Percentiles rank a stretch among this genome's conserved stretches.
These are phyloP conservation scores for Thinocorus orbignyianus DNA, from an alignment of 2,113 vertebrate genomes.

Conservation along the genomic window DNA sequence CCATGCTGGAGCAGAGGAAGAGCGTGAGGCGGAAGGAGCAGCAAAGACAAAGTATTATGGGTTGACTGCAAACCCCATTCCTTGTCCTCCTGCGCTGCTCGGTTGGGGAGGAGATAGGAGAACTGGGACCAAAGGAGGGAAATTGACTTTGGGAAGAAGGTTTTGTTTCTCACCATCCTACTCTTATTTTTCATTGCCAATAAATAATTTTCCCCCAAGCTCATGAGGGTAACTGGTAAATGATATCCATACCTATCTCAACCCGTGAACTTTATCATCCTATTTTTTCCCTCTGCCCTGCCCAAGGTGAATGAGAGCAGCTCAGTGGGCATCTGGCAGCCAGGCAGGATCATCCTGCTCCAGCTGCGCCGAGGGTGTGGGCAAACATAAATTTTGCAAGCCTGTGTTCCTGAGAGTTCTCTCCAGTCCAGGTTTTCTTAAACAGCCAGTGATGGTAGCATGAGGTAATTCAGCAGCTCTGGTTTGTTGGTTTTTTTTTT, in stretches of 20 bases:
- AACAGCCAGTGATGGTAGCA: background rate
- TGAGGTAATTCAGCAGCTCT: background rate
- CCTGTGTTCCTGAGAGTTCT: accelerated
- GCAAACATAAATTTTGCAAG: background rate
- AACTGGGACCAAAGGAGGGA: background rate
- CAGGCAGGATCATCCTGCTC: background rate
- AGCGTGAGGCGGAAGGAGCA: background rate
- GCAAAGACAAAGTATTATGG: background rate
- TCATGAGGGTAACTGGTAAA: background rate
- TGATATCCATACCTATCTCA: background rate
- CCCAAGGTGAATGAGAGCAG: background rate
- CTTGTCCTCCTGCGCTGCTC: accelerated
- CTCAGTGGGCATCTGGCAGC: background rate
- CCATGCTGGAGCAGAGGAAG: background rate
- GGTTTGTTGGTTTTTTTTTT: background rate
- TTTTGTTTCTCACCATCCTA: background rate
- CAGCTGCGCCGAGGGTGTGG: accelerated
- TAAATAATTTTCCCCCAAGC: background rate
- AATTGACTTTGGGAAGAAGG: background rate
- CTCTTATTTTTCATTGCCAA: background rate
- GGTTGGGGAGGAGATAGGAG: background rate
- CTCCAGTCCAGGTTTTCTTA: background rate
- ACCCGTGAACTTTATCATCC: background rate
- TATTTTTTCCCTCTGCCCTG: background rate
- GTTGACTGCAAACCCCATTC: background rate